Evolutionary conservation across 2,113 vertebrate species (phyloP), one percentile per base, ranked within the genome.

Genomic region (Bubo bubo): DNA sequence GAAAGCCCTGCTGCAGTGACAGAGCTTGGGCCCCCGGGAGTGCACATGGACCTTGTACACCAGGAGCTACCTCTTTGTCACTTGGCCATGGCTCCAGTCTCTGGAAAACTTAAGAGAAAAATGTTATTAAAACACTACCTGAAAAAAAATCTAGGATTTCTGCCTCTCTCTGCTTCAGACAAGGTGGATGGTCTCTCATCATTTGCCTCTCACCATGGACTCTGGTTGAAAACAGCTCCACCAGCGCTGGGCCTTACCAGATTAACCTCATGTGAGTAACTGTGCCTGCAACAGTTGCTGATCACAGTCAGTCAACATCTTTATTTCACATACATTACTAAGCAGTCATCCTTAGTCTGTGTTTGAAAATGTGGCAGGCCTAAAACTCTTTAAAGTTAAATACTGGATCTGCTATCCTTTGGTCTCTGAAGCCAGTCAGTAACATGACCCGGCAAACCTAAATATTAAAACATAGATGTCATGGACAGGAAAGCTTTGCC

Each of bases 41-140:
- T 1, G 6, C 1, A 0, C 7, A 2, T 2, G 21, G 58, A 10
- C 45, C 47, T 60, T 3, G 0, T 10, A 55, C 32, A 24, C 6
- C 21, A 34, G 64, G 23, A 76, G 2, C 18, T 6, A 3, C 37
- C 14, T 84, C 47, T 37, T 58, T 45, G 41, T 30, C 52, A 24
- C 56, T 47, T 18, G 28, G 49, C 34, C 4, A 0, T 47, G 30
- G n/a, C 49, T 53, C 10, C 19, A 21, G 26, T 11, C 34, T 41
- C 67, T 35, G 39, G 49, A 55, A 67, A 83, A 55, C 10, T 24
- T 18, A 21, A 77, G 30, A 77, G 43, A 47, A 81, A 75, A 64
- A 9, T 21, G 34, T 39, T 58, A 45, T 64, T 39, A 24, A 52
- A 81, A 52, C 20, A 4, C 18, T 56, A 22, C 18, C 24, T 52